Percentiles rank a stretch among this genome's conserved stretches.
phyloP scores from a whole-genome alignment of 2,113 vertebrate genomes.

The Holacanthus passer region DNA sequence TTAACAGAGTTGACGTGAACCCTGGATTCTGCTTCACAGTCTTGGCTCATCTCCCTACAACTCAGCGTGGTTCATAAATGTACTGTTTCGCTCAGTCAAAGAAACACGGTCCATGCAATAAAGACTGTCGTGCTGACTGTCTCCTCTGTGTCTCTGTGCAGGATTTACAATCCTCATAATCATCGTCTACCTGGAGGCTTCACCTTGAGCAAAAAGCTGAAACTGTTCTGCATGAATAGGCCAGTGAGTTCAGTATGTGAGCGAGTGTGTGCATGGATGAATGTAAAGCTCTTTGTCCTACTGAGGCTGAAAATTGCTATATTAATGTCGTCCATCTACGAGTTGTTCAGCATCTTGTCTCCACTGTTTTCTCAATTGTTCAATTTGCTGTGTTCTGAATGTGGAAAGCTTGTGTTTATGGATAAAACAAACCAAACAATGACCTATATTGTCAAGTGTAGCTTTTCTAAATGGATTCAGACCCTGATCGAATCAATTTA shows the following conservation, averaged over 20 bases:
- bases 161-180: neutral
- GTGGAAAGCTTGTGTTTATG: neutral
- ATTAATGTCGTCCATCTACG: neutral
- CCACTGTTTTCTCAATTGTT: neutral
- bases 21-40: too few species aligned
- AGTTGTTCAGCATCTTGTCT: too few species aligned
- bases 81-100: too few species aligned
- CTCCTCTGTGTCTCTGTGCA: neutral
- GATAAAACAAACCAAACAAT: neutral
- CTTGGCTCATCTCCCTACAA: too few species aligned
- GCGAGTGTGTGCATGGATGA: neutral
- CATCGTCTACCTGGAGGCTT: neutral
- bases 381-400: neutral
- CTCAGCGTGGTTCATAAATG: too few species aligned
- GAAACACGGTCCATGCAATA: too few species aligned
- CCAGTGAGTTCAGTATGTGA: neutral
- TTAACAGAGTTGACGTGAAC: too few species aligned
- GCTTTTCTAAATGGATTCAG: neutral
- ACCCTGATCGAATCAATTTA: neutral
- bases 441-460: neutral
- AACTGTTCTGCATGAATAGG: neutral
- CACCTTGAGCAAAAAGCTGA: neutral
- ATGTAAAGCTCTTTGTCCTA: neutral
- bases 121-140: too few species aligned
- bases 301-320: neutral